Conservation (phyloP, 2,113 vertebrate genomes). For the Sprattus sprattus region DNA sequence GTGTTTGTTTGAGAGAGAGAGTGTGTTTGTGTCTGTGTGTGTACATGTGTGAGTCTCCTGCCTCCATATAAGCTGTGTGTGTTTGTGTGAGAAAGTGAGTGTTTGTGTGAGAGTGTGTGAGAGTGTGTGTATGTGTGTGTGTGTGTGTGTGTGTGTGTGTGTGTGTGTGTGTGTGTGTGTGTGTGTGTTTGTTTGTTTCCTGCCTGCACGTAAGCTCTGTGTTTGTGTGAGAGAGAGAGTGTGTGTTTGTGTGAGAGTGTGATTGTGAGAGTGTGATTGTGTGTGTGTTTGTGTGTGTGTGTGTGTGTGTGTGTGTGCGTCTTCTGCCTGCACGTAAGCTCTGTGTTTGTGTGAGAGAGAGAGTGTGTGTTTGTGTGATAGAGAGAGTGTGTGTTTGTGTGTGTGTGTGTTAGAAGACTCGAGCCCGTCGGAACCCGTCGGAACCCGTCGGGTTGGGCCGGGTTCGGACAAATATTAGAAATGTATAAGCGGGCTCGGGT, state of each 20-base stretch:
- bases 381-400: slow-evolving; percentile 27
- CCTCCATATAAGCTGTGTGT: too few relatives aligned
- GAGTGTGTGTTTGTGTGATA: neutral
- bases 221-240: too few relatives aligned
- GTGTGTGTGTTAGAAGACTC: slow-evolving; percentile 35
- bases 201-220: too few relatives aligned
- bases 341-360: too few relatives aligned
- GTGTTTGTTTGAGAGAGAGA: slow-evolving; percentile 26
- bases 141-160: neutral
- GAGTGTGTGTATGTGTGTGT: neutral
- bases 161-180: slow-evolving; percentile 15
- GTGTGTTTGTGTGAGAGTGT: neutral
- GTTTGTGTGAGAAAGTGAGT: neutral
- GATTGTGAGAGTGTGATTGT: slow-evolving; percentile 5
- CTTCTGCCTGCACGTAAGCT: too few relatives aligned
- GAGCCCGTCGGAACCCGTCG: too few relatives aligned
- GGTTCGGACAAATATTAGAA: too few relatives aligned
- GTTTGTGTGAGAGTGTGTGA: neutral
- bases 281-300: too few relatives aligned
- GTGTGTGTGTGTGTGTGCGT: too few relatives aligned
- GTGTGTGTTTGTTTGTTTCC: slow-evolving; percentile 15
- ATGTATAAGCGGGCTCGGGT: too few relatives aligned
- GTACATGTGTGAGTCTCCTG: too few relatives aligned
- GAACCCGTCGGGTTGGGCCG: too few relatives aligned
- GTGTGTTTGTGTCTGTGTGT: slow-evolving; percentile 19